These are phyloP conservation scores for Gastrophysa polygoni DNA, from an alignment of 2,888 invertebrate species.

Conservation along the genomic window DNA sequence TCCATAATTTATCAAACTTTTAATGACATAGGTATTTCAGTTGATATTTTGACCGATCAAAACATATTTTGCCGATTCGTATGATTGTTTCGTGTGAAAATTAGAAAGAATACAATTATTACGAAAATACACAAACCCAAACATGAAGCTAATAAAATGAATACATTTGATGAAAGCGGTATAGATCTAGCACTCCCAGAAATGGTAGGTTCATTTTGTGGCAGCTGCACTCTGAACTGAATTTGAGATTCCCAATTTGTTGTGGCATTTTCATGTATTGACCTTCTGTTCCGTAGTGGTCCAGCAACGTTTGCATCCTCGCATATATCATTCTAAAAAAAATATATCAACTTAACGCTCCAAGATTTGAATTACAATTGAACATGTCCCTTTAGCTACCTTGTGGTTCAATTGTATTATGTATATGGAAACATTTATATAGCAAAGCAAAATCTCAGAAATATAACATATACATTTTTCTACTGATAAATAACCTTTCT, in stretches of 20 bases:
- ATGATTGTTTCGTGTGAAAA: not conserved
- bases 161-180: not conserved
- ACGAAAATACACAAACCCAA: not conserved
- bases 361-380: too few relatives aligned
- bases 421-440: too few relatives aligned
- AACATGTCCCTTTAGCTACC: too few relatives aligned
- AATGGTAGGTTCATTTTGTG: not conserved
- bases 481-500: too few relatives aligned
- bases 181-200: not conserved
- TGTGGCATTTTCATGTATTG: slow-evolving; percentile 10
- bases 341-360: slow-evolving; percentile 9
- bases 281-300: slow-evolving; percentile 19
- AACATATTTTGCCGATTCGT: not conserved
- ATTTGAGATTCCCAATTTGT: slow-evolving; percentile 23
- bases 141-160: not conserved
- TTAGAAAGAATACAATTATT: not conserved
- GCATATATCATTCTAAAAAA: slow-evolving; percentile 27
- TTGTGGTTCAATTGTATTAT: too few relatives aligned
- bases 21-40: too few relatives aligned
- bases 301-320: slow-evolving; percentile 16
- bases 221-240: slow-evolving; percentile 21
- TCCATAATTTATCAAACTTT: too few relatives aligned
- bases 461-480: too few relatives aligned
- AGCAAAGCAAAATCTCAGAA: too few relatives aligned
- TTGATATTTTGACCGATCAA: not conserved